Base-by-base conservation (phyloP, 1,140 invertebrate genomes). In the Drosophila littoralis region DNA sequence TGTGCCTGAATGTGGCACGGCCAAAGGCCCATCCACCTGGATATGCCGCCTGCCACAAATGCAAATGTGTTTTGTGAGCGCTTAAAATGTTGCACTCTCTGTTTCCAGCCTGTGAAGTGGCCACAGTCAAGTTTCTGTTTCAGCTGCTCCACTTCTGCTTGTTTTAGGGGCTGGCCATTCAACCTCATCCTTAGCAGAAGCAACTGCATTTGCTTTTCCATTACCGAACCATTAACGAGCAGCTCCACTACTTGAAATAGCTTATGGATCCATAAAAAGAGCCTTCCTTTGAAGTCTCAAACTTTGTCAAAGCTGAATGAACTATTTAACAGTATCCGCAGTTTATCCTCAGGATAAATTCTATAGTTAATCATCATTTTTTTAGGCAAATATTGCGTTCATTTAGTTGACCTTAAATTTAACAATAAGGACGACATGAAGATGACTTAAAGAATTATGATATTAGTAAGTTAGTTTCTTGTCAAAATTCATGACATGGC, bases 1-100 rank as follows among this genome's bases (percentile, higher is more conserved):
- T 74, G 71, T 61, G 65, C 71, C 65, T 46, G 59, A 63, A 68
- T 57, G 33, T 9, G 32, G 46, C 46, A 45, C 22, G 6, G 54
- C 61, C 50, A 43, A 54, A 68, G 40, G 66, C 32, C 33, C 57
- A 68, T 35, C 46, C 66, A 68, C 59, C 58, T 70, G 55, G 28
- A 35, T 68, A 42, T 64, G 42, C 57, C 33, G 38, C 12, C 6
- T 46, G 15, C 45, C 15, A 5, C 45, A 35, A 35, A 66, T 68
- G 45, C 65, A 68, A 50, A 60, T 60, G 65, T 28, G 50, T 59
- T 57, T 57, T 46, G 32, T 57, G 51, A 73, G 70, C 68, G 70
- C 55, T 68, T 52, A 52, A 73, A 73, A 73, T 73, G 70, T 67
- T 40, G 55, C 70, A 73, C 64, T 73, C 64, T 45, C 46, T 40